phyloP scores from a whole-genome alignment of 2,888 invertebrate genomes.

The Camptogramma bilineatum region DNA sequence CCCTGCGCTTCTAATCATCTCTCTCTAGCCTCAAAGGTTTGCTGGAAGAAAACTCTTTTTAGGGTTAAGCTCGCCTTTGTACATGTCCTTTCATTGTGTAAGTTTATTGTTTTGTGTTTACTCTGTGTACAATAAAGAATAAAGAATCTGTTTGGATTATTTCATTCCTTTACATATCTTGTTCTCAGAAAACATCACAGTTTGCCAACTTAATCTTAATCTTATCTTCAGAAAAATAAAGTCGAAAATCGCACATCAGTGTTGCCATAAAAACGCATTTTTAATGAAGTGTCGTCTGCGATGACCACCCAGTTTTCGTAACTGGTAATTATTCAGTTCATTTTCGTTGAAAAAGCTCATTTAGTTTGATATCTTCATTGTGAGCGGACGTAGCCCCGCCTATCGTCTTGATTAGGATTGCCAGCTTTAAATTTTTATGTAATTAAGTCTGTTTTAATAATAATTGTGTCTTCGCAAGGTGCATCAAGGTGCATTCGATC shows the following conservation, averaged over 20 bases:
- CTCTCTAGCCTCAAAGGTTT: too few relatives aligned
- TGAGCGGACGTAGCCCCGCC: constrained; percentile 24
- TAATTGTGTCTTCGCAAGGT: constrained; percentile 10
- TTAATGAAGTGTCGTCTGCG: constrained; percentile 21
- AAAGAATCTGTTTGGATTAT: too few relatives aligned
- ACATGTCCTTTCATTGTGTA: too few relatives aligned
- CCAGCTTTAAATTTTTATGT: constrained; percentile 24
- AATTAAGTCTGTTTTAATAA: constrained; percentile 6
- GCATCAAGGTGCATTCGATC: constrained; percentile 1
- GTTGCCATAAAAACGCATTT: constrained; percentile 17
- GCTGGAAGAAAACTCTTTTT: too few relatives aligned
- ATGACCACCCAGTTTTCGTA: constrained; percentile 32
- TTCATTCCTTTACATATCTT: too few relatives aligned
- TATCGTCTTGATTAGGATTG: constrained; percentile 27
- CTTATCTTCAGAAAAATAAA: neutral
- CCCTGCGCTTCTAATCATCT: too few relatives aligned
- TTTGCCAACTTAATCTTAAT: neutral
- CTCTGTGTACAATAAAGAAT: too few relatives aligned
- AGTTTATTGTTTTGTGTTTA: too few relatives aligned
- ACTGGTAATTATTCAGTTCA: constrained; percentile 19
- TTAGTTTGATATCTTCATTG: constrained; percentile 28
- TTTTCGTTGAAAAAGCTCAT: constrained; percentile 30
- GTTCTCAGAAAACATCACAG: too few relatives aligned
- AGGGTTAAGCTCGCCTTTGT: too few relatives aligned
- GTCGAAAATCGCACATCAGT: neutral